phyloP scores from a whole-genome alignment of 2,888 invertebrate species.

The Liodrosophila aerea region DNA sequence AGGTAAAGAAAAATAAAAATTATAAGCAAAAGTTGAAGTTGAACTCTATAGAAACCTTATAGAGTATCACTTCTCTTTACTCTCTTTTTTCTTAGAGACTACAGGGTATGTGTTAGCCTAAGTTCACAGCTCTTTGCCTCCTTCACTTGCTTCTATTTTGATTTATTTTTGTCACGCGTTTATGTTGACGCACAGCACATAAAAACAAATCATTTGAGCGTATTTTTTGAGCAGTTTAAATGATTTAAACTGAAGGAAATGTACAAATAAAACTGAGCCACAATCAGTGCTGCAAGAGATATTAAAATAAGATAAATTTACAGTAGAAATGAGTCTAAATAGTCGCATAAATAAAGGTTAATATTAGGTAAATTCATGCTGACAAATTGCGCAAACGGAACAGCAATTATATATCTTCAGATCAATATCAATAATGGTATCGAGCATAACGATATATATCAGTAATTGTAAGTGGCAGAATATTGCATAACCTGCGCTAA shows the following conservation, averaged over 20 bases:
- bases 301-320: neutral
- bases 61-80: no score
- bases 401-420: neutral
- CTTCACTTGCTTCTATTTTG: conserved; percentile 40
- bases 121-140: neutral
- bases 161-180: conserved; percentile 70
- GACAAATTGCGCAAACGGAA: conserved; percentile 5
- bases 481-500: no score
- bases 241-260: conserved; percentile 8
- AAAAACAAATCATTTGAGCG: conserved; percentile 31
- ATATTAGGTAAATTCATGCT: no score
- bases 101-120: neutral
- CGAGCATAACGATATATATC: no score
- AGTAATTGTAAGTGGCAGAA: no score
- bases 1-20: no score
- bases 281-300: neutral
- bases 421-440: conserved; percentile 2
- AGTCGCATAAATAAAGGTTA: neutral
- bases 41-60: no score
- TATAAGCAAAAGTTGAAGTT: no score
- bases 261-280: conserved; percentile 1
- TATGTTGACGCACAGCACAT: conserved; percentile 46
- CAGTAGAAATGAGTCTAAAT: neutral
- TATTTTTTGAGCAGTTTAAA: conserved; percentile 29
- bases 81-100: no score